A percentile compares a stretch with the other conserved stretches of the same genome.
Conservation (phyloP, 92 coral and sea anemone species). For the Paragorgia papillata region DNA sequence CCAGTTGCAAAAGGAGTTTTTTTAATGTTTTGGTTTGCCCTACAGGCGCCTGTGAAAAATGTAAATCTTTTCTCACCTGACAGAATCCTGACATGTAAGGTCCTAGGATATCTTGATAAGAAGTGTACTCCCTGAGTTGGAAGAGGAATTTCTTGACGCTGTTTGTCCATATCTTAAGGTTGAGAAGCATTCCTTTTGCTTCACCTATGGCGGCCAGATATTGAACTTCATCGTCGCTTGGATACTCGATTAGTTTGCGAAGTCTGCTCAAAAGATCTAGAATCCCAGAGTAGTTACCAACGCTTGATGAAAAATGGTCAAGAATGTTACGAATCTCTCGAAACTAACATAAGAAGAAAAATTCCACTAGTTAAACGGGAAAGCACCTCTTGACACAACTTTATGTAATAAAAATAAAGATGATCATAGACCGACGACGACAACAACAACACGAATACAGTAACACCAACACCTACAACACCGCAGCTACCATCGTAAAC, state of each 20-base stretch:
- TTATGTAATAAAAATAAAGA: no score
- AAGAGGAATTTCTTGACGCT: constrained; percentile 67
- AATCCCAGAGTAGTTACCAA: constrained; percentile 62
- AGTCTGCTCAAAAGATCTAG: constrained; percentile 18
- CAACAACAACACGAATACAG: no score
- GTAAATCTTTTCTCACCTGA: no score
- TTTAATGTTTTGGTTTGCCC: no score
- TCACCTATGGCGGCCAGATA: constrained; percentile 52
- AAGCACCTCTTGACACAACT: no score
- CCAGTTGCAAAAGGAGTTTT: no score
- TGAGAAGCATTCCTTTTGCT: constrained; percentile 16
- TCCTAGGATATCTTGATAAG: constrained; percentile 75
- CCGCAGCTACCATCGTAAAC: no score
- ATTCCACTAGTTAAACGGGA: not conserved
- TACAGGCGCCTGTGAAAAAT: no score
- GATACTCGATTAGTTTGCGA: not conserved
- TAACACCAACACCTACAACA: no score
- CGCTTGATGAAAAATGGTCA: constrained; percentile 65
- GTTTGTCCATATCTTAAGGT: constrained; percentile 52
- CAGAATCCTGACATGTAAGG: constrained; percentile 76
- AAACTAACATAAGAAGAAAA: constrained; percentile 52
- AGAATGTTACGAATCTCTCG: constrained; percentile 60
- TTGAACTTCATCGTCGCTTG: not conserved
- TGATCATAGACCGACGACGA: no score
- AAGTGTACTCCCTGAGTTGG: constrained; percentile 67